These are phyloP conservation scores for Rhynchonycteris naso DNA, from an alignment of 2,797 vertebrate genomes.

Conservation along the genomic window DNA sequence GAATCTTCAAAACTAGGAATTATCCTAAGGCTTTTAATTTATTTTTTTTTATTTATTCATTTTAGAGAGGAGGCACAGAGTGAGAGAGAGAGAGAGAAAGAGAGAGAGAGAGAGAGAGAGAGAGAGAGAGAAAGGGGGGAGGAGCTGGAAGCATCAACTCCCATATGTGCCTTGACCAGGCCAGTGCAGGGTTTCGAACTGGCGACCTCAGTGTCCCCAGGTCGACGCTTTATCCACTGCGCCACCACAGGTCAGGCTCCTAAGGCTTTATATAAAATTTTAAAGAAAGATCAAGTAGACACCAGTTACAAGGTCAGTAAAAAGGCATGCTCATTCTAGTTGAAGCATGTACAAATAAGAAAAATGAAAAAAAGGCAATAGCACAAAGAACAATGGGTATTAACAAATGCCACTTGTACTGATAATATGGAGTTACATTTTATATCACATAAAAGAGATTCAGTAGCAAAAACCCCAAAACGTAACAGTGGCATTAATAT, in stretches of 20 bases:
- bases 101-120: too few species aligned
- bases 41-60: too few species aligned
- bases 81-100: too few species aligned
- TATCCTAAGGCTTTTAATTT: constrained; percentile 80
- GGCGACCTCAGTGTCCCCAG: too few species aligned
- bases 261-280: constrained; percentile 81
- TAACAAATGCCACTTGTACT: background rate
- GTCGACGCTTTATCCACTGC: too few species aligned
- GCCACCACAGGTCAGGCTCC: too few species aligned
- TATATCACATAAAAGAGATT: background rate
- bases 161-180: too few species aligned
- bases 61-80: too few species aligned
- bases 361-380: background rate
- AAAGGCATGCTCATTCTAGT: constrained; percentile 76
- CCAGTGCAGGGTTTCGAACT: too few species aligned
- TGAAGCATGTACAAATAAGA: constrained; percentile 60
- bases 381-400: background rate
- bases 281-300: constrained; percentile 81
- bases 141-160: too few species aligned
- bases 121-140: too few species aligned
- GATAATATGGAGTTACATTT: constrained; percentile 29
- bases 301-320: constrained; percentile 66
- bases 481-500: background rate
- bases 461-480: background rate
- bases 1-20: constrained; percentile 81